Conservation (phyloP, 1,140 invertebrate genomes). For the Planococcus citri region DNA sequence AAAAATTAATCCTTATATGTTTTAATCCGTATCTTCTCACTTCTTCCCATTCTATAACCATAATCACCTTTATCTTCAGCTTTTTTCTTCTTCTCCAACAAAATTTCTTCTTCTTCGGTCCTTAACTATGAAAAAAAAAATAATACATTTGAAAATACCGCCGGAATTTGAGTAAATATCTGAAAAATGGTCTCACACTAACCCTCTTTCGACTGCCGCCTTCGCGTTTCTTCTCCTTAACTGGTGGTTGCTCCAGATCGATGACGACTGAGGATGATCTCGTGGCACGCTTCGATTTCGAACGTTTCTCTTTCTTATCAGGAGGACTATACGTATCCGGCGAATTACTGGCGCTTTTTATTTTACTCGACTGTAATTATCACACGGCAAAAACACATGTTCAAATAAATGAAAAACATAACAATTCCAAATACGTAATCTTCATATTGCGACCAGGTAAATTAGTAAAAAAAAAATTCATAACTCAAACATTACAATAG, state of each 20-base stretch:
- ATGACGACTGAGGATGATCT: not conserved
- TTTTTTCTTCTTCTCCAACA: slow-evolving; percentile 10
- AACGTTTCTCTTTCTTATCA: slow-evolving; percentile 13
- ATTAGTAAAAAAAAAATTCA: not conserved
- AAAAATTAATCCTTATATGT: no score
- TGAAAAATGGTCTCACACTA: no score
- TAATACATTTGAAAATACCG: not conserved
- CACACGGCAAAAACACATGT: not conserved
- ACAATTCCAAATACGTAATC: no score
- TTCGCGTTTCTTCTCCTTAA: slow-evolving; percentile 14
- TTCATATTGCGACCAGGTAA: not conserved
- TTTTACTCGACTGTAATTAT: slow-evolving; percentile 11
- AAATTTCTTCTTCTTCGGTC: not conserved
- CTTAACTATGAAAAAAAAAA: not conserved
- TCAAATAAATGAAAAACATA: not conserved
- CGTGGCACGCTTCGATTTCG: not conserved
- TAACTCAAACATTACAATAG: no score
- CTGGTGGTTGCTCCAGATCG: not conserved
- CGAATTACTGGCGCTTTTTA: slow-evolving; percentile 2
- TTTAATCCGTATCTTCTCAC: no score
- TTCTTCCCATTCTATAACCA: not conserved
- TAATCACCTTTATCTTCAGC: not conserved
- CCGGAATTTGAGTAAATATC: not conserved
- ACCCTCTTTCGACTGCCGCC: not conserved
- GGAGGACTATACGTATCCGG: slow-evolving; percentile 1